A percentile compares a stretch with the other conserved stretches of the same genome.
Conservation (phyloP, 2,113 vertebrate genomes). For the Corythoichthys intestinalis region DNA sequence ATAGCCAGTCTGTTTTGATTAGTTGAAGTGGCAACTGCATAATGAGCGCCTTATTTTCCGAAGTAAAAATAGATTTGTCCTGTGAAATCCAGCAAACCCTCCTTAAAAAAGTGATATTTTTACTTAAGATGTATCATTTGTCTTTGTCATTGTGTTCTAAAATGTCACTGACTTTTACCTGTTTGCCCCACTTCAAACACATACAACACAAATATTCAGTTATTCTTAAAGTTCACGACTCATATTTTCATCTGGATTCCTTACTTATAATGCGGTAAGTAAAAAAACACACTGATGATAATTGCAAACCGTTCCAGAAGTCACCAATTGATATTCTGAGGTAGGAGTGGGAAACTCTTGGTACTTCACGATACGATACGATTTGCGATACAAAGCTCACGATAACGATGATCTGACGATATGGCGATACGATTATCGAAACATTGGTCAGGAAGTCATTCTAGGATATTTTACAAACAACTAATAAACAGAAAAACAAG, state of each 20-base stretch:
- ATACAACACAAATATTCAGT: neutral
- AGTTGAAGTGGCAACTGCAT: neutral
- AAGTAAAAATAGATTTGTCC: conserved; percentile 32
- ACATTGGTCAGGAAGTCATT: too few relatives aligned
- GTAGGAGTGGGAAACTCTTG: neutral
- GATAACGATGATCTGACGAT: too few relatives aligned
- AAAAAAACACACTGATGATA: neutral
- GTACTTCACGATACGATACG: too few relatives aligned
- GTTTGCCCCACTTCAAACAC: neutral
- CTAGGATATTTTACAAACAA: too few relatives aligned
- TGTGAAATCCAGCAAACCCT: conserved; percentile 2
- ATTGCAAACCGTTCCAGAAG: neutral
- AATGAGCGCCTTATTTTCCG: conserved; percentile 14
- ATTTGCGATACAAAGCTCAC: too few relatives aligned
- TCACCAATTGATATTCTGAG: neutral
- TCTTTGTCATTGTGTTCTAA: neutral
- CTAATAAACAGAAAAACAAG: too few relatives aligned
- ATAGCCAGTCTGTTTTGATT: conserved; percentile 1
- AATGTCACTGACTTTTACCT: neutral
- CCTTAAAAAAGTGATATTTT: conserved; percentile 9
- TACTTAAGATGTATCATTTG: neutral
- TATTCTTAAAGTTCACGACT: too few relatives aligned
- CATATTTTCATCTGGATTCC: neutral
- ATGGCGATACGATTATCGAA: too few relatives aligned
- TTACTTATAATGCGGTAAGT: neutral